Conservation (phyloP, 2,113 vertebrate species). For the Maccullochella peelii region DNA sequence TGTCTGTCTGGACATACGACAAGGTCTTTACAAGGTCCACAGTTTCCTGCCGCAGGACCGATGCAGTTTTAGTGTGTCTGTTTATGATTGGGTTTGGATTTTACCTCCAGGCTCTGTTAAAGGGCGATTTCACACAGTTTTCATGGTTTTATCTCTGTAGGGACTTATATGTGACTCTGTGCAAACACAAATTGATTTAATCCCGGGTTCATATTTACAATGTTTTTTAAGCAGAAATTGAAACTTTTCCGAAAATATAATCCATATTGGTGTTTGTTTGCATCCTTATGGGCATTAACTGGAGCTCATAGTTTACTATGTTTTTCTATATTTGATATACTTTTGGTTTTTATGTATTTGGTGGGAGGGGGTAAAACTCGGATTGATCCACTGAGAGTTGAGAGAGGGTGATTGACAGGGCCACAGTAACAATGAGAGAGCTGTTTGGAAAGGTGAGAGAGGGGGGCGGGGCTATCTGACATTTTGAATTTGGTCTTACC, state of each 20-base stretch:
- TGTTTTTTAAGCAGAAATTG: neutral
- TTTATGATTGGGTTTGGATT: constrained; percentile 4
- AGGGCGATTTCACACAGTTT: neutral
- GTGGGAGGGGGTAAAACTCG: neutral
- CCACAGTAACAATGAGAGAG: constrained; percentile 80
- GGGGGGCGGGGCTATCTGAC: constrained; percentile 62
- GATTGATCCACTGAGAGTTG: constrained; percentile 56
- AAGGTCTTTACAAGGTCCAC: constrained; percentile 25
- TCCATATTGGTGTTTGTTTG: neutral
- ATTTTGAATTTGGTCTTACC: constrained; percentile 81
- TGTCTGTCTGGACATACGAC: constrained; percentile 10
- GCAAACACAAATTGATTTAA: neutral
- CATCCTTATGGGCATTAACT: neutral
- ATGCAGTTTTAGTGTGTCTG: neutral
- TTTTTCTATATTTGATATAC: neutral
- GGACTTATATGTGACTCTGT: neutral
- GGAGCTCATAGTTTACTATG: neutral
- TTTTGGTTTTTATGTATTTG: neutral
- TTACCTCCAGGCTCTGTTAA: neutral
- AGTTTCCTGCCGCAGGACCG: neutral
- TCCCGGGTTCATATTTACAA: too few relatives aligned
- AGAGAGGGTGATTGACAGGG: constrained; percentile 77
- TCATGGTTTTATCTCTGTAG: neutral
- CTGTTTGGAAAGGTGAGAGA: constrained; percentile 65
- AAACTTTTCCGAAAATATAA: neutral